A percentile compares a stretch with the other conserved stretches of the same genome.
Evolutionary conservation across 2,797 vertebrate species (phyloP).

Genomic region (Dipus sagitta): DNA sequence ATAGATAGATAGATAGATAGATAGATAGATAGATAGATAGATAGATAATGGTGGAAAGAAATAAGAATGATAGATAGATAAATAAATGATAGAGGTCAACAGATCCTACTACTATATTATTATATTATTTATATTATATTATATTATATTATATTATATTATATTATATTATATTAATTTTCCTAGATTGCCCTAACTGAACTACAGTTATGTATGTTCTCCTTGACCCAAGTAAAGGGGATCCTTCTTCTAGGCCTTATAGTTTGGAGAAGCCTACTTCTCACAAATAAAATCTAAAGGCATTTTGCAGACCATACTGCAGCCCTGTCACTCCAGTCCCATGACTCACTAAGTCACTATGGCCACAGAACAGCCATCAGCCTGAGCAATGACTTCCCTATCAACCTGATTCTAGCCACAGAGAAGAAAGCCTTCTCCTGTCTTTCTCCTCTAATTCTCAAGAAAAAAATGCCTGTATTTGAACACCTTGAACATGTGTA

Average conservation of each 20-base stretch:
- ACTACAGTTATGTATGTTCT: not conserved
- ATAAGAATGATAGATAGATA: not conserved
- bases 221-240: not conserved
- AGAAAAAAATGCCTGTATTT: slow-evolving; percentile 35
- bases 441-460: not conserved
- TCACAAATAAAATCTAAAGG: slow-evolving; percentile 47
- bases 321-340: not conserved
- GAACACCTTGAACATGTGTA: slow-evolving; percentile 23
- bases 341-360: not conserved
- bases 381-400: not conserved
- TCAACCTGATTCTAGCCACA: not conserved
- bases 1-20: not conserved
- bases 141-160: no score
- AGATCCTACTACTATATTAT: not conserved
- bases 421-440: not conserved
- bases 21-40: not conserved
- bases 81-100: not conserved
- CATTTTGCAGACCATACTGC: not conserved
- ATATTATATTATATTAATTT: not conserved
- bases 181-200: slow-evolving; percentile 15
- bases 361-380: not conserved
- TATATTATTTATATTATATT: no score
- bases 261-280: not conserved
- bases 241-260: not conserved
- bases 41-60: not conserved